phyloP scores from a whole-genome alignment of 2,797 vertebrate species.

The Vireo griseus region DNA sequence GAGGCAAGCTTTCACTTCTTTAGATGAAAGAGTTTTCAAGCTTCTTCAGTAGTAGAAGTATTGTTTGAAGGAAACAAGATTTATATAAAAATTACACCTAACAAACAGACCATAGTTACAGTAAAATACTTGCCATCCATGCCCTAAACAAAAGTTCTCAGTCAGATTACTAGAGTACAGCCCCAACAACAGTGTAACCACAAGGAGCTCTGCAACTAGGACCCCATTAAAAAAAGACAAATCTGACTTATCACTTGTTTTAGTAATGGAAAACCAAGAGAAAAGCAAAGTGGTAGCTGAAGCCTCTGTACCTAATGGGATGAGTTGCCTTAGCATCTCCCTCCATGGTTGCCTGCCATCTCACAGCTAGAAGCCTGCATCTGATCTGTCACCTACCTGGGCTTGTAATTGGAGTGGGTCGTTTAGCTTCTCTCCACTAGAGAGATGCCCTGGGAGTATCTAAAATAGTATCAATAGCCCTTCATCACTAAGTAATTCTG shows the following conservation, averaged over 20 bases:
- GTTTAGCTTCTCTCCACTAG: not conserved
- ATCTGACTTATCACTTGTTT: not conserved
- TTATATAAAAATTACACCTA: not conserved
- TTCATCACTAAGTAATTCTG: not conserved
- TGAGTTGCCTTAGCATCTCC: not conserved
- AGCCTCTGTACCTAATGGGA: not conserved
- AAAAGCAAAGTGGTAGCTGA: not conserved
- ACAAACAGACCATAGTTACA: not conserved
- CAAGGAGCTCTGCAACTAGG: not conserved
- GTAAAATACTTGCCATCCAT: not conserved
- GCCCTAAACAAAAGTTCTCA: not conserved
- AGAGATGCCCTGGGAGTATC: not conserved
- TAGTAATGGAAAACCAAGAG: not conserved
- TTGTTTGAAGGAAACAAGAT: not conserved
- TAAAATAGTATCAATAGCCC: not conserved
- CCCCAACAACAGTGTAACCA: not conserved
- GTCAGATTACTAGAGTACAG: not conserved
- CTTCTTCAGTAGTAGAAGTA: not conserved
- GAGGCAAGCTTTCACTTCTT: not conserved
- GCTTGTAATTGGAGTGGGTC: not conserved
- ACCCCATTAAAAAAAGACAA: not conserved
- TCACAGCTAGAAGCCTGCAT: not conserved
- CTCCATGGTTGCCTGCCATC: not conserved
- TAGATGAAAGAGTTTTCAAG: not conserved
- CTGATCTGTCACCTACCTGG: not conserved